Evolutionary conservation across 2,797 vertebrate genomes (phyloP), one percentile per base, ranked within the genome.

Genomic region (Premnoplex brunnescens): DNA sequence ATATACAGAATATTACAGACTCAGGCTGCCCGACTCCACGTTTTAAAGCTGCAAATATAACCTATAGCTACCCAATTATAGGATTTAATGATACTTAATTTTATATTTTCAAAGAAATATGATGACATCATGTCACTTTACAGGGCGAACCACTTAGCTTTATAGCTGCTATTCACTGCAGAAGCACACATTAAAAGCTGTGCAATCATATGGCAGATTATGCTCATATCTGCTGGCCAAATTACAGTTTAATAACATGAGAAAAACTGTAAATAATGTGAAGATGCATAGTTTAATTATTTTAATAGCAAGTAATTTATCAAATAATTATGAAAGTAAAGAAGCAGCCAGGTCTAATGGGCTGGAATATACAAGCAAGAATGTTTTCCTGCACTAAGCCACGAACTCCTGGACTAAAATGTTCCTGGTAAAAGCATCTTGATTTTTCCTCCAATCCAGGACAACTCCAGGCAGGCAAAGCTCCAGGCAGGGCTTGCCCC

Each of bases 61-160:
- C 66, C 71, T 86, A 83, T 83, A 92, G 60, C 48, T 85, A 49
- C 52, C 9, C 89, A 76, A 91, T 94, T 91, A 82, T 14, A 75
- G 93, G 60, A 80, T 66, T 88, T 92, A 90, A 89, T 79, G 52
- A 93, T 78, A 94, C 66, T 91, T 96, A 92, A 95, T 94, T 94
- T 80, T 46, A 41, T 89, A 82, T 90, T 95, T 91, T 93, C 86
- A 92, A 87, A 78, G 63, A 89, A 94, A 88, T 94, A 94, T 84
- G 92, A 87, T 84, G 71, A 90, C 83, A 89, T 79, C 77, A 76
- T 80, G 77, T 82, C 88, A 58, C 91, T 96, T 96, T 37, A 72
- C 86, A 89, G 92, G 79, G 73, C 48, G 75, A 73, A 75, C 30
- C 75, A 95, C 91, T 95, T 96, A 64, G 72, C 86, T 96, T 94